Percentiles rank a stretch among this genome's conserved stretches.
Conservation (phyloP, 2,797 vertebrate species). For the Alosa sapidissima region DNA sequence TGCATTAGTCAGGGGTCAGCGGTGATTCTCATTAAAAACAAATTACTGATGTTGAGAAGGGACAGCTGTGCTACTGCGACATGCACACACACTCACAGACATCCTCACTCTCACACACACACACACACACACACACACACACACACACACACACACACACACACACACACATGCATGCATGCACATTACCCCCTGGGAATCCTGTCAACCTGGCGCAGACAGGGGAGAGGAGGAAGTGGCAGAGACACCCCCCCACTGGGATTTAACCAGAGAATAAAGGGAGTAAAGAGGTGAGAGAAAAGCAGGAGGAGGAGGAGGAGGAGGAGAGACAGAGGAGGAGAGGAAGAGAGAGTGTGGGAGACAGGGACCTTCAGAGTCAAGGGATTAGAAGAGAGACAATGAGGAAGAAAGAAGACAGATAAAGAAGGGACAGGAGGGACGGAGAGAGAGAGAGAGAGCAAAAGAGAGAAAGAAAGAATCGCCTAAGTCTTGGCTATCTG, state of each 20-base stretch:
- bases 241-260: constrained; percentile 63
- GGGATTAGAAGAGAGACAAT: constrained; percentile 47
- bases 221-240: constrained; percentile 73
- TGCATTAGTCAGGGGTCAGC: constrained; percentile 99
- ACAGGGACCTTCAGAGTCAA: background rate
- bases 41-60: constrained; percentile 98
- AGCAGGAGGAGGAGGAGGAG: constrained; percentile 21
- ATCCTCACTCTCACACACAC: constrained; percentile 66
- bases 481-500: background rate
- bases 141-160: constrained; percentile 67
- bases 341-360: constrained; percentile 2
- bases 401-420: background rate
- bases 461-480: background rate
- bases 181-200: constrained; percentile 69
- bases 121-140: constrained; percentile 53
- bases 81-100: constrained; percentile 72
- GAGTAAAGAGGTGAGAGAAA: constrained; percentile 33
- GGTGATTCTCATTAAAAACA: constrained; percentile 99
- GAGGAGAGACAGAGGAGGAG: background rate
- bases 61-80: constrained; percentile 97
- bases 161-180: constrained; percentile 33
- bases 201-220: constrained; percentile 78
- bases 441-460: background rate
- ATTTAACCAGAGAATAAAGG: constrained; percentile 47
- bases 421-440: constrained; percentile 29